A percentile compares a stretch with the other conserved stretches of the same genome.
Conservation (phyloP, 2,888 invertebrate species). For the Coelopa pilipes region DNA sequence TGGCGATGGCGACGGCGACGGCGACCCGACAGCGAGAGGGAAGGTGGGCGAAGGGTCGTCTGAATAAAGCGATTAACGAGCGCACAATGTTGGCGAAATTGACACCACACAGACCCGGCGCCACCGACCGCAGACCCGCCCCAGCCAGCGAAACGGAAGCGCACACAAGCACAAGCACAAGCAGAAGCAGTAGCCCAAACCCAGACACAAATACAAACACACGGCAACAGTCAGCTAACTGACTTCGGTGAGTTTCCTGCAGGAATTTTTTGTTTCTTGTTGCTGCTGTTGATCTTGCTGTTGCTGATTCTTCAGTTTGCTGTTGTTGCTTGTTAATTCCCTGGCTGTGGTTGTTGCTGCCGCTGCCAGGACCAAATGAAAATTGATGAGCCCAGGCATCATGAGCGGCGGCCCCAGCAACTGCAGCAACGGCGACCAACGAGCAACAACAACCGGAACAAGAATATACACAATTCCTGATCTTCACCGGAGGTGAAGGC, state of each 20-base stretch:
- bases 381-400: neutral
- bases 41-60: no score
- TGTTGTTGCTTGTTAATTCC: no score
- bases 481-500: no score
- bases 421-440: no score
- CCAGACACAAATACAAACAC: no score
- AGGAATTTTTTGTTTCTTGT: neutral
- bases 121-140: neutral
- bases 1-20: neutral
- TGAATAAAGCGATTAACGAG: constrained; percentile 27
- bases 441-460: no score
- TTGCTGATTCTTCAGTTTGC: no score
- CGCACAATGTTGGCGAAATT: constrained; percentile 11
- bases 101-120: neutral
- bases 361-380: neutral
- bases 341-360: neutral
- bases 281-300: neutral
- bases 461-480: no score
- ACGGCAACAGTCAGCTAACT: neutral
- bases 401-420: neutral
- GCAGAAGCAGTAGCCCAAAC: no score
- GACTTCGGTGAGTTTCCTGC: neutral
- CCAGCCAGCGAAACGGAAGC: neutral
- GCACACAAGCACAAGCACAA: neutral
- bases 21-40: no score